Evolutionary conservation across 2,797 vertebrate genomes (phyloP).

Genomic region (Muraenolepis orangiensis): DNA sequence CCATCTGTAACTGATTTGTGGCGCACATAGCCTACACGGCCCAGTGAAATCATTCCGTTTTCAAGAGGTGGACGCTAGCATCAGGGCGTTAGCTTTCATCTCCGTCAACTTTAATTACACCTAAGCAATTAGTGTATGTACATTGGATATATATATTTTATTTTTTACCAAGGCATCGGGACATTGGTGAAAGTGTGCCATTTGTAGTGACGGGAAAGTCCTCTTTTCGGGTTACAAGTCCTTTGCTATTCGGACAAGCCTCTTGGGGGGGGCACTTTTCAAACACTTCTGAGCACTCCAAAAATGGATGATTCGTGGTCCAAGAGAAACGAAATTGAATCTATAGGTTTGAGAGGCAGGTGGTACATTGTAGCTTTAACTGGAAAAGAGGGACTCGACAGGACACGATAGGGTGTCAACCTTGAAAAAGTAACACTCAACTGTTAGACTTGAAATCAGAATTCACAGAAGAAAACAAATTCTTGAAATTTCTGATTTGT

Average conservation of each 20-base stretch:
- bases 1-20: background rate
- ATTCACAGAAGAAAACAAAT: background rate
- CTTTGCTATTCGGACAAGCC: background rate
- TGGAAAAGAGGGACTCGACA: background rate
- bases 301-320: background rate
- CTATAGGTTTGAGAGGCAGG: background rate
- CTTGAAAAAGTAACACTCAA: slow-evolving; percentile 9
- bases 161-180: background rate
- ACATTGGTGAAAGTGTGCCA: background rate
- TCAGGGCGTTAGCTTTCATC: background rate
- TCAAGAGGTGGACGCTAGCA: background rate
- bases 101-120: background rate
- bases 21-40: background rate
- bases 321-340: background rate
- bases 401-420: background rate
- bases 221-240: background rate
- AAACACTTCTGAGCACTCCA: background rate
- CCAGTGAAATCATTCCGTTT: background rate
- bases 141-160: no score
- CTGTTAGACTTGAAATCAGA: background rate
- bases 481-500: background rate
- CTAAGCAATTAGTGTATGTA: background rate
- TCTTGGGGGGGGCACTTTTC: background rate
- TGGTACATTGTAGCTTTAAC: background rate
- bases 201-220: background rate